These are phyloP conservation scores for Drosophila bocki DNA, from an alignment of 1,140 invertebrate genomes.

Conservation along the genomic window DNA sequence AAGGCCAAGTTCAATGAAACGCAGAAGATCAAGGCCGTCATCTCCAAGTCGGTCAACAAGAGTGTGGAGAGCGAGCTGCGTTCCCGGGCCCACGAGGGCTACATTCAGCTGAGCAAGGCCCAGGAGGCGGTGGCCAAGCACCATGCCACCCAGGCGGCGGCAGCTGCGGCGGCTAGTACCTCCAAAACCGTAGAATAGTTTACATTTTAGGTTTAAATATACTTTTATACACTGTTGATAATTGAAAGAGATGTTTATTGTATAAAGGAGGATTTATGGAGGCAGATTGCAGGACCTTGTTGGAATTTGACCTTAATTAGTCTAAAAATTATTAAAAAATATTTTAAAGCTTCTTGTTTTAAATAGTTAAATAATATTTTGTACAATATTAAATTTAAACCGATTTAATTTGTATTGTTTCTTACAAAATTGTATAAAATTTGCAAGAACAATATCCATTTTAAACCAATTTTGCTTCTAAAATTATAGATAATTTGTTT, in stretches of 20 bases:
- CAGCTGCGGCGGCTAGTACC: constrained; percentile 60
- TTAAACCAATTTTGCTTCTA: no score
- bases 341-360: not conserved
- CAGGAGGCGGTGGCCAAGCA: constrained; percentile 86
- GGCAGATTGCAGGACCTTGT: not conserved
- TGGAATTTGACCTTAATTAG: not conserved
- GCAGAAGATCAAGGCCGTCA: constrained; percentile 87
- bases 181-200: constrained; percentile 41
- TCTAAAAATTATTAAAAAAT: no score
- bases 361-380: no score
- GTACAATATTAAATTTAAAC: not conserved
- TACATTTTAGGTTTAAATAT: constrained; percentile 1
- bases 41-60: constrained; percentile 88
- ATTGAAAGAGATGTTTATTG: constrained; percentile 2
- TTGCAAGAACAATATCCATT: no score
- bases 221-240: constrained; percentile 4
- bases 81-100: constrained; percentile 86
- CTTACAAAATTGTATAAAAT: no score
- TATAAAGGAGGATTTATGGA: not conserved
- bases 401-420: not conserved
- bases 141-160: constrained; percentile 62
- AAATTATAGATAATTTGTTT: not conserved
- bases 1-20: constrained; percentile 87
- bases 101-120: constrained; percentile 86
- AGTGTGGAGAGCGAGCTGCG: constrained; percentile 88